Base-by-base conservation (phyloP, 2,797 vertebrate genomes). In the Enoplosus armatus region DNA sequence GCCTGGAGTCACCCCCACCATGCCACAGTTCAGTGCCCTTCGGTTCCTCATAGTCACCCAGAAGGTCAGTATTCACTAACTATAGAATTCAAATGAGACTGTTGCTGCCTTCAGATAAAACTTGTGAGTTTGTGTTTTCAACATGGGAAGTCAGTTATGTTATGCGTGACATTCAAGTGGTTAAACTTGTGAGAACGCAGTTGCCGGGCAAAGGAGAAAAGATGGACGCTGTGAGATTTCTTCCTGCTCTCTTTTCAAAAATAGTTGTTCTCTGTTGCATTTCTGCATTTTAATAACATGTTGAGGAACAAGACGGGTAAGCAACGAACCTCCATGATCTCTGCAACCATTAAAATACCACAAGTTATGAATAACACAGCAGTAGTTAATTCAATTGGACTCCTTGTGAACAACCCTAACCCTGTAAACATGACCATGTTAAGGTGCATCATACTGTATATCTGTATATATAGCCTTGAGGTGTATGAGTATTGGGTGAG, bases 1-100 rank as follows among this genome's bases (percentile, higher is more conserved):
- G 91, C 96, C 96, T 14, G 97, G 97, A 2, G 95, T 97, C 79
- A 96, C 95, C 18, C 91, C 95, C 31, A 97, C 95, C 55, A 94
- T 95, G 55, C 96, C 97, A 51, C 97, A 97, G 82, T 99, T 99
- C 93, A 99, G 98, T 35, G 97, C 98, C 33, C 95, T 98, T 59
- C 95, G 97, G 43, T 99, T 99, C 89, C 97, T 99, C 66, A 98
- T 99, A 2, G 97, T 99, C 72, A 99, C 98, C 24, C 98, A 99
- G 87, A 99, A 98, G 96, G 98, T 98, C 61, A 90, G 95, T 78
- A 31, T 71, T 24, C 35, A 26, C 3, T 20, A 16, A 6, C 33
- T 59, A 9, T 22, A 18, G 6, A 35, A 37, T 35, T 55, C 1
- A 15, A 70, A n/a, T 48, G 3, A 53, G 20, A n/a, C 2, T 37